Percentiles rank a stretch among this genome's conserved stretches.
phyloP scores from a whole-genome alignment of 2,888 invertebrate genomes.

The Athripsodes cinereus region DNA sequence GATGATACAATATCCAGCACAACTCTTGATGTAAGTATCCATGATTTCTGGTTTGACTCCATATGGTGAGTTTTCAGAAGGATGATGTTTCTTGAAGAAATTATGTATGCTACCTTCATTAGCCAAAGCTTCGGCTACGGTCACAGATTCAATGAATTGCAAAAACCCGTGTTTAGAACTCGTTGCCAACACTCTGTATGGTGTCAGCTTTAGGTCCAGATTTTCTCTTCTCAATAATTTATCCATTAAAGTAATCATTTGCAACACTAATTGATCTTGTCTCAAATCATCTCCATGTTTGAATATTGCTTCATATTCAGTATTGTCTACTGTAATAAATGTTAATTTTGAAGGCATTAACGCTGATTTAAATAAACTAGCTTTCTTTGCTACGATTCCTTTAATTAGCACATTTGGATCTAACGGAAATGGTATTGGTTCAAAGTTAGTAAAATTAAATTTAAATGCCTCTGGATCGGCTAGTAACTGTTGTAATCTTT shows the following conservation, averaged over 20 bases:
- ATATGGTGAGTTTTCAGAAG: conserved; percentile 80
- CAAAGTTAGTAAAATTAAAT: conserved; percentile 84
- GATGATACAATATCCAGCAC: conserved; percentile 97
- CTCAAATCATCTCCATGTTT: conserved; percentile 96
- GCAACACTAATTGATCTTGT: conserved; percentile 95
- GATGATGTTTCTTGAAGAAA: conserved; percentile 86
- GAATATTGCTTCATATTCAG: conserved; percentile 91
- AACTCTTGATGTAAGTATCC: conserved; percentile 94
- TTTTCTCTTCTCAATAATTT: conserved; percentile 90
- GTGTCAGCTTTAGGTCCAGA: conserved; percentile 91
- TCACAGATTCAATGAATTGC: conserved; percentile 89
- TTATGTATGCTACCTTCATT: conserved; percentile 87
- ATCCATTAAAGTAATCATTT: conserved; percentile 98
- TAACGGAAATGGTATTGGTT: conserved; percentile 88
- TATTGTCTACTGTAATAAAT: conserved; percentile 74
- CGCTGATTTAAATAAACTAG: conserved; percentile 92
- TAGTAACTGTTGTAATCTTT: conserved; percentile 77
- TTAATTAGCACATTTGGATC: conserved; percentile 88
- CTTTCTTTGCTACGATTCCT: conserved; percentile 83
- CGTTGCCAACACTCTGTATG: conserved; percentile 92
- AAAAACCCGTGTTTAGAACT: conserved; percentile 95
- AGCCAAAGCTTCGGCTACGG: conserved; percentile 86
- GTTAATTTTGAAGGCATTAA: conserved; percentile 90
- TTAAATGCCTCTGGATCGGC: conserved; percentile 76
- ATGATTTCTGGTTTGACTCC: conserved; percentile 91